A percentile compares a stretch with the other conserved stretches of the same genome.
Evolutionary conservation across 2,113 vertebrate species (phyloP).

Genomic region (Toxostoma redivivum): DNA sequence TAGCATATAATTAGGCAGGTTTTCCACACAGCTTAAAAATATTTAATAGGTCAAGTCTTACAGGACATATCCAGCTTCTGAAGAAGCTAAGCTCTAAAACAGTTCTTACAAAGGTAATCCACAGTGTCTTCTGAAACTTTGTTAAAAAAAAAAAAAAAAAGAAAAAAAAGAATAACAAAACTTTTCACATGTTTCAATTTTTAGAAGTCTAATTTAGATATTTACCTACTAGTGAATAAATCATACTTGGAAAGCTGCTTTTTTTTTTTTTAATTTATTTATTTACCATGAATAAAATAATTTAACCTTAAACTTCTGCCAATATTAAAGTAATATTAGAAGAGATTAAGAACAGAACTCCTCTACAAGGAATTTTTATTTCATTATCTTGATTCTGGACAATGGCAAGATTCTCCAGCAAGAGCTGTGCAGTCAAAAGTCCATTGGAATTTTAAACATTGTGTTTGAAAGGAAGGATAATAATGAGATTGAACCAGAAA

Average conservation of each 20-base stretch:
- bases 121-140: not conserved
- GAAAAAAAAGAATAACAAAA: not conserved
- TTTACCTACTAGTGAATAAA: not conserved
- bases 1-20: not conserved
- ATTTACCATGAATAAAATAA: not conserved
- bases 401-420: not conserved
- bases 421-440: not conserved
- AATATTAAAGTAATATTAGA: not conserved
- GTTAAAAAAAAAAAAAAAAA: not conserved
- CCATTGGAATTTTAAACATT: not conserved
- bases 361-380: not conserved
- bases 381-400: not conserved
- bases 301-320: not conserved
- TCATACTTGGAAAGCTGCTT: not conserved
- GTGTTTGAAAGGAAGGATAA: not conserved
- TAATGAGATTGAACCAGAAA: not conserved
- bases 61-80: not conserved
- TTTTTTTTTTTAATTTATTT: not conserved
- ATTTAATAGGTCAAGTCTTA: not conserved
- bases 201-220: not conserved
- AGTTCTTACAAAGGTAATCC: not conserved
- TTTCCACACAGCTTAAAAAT: not conserved
- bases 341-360: not conserved
- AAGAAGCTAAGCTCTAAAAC: not conserved
- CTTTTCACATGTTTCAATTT: not conserved